A percentile compares a stretch with the other conserved stretches of the same genome.
Evolutionary conservation across 2,888 invertebrate species (phyloP).

Genomic region (Andrena hattorfiana): DNA sequence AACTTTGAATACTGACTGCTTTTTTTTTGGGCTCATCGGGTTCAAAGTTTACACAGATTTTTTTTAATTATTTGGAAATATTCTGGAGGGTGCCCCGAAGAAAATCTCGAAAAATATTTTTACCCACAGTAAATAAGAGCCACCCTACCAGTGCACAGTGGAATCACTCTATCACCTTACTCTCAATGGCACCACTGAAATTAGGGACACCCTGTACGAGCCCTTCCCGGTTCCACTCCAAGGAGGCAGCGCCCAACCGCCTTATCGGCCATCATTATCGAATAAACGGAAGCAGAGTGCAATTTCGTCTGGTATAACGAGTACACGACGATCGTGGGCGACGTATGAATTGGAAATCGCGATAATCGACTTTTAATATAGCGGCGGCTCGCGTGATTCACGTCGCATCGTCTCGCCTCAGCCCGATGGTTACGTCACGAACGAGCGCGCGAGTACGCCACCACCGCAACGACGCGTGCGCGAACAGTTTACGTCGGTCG

Average conservation of each 20-base stretch:
- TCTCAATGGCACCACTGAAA: too few species aligned
- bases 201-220: too few species aligned
- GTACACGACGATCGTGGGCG: conserved; percentile 4
- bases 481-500: conserved; percentile 18
- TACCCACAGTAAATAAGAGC: too few species aligned
- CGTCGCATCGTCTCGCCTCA: neutral
- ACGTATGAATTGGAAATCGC: conserved; percentile 31
- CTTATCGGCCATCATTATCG: conserved; percentile 17
- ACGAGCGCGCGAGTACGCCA: conserved; percentile 5
- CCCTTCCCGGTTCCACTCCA: too few species aligned
- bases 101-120: too few species aligned
- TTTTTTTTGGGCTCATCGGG: too few species aligned
- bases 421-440: conserved; percentile 37
- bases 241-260: neutral
- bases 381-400: conserved; percentile 47
- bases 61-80: too few species aligned
- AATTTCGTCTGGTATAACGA: conserved; percentile 6
- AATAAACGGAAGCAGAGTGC: neutral
- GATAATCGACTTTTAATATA: conserved; percentile 58
- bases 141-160: too few species aligned
- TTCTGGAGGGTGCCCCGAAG: too few species aligned
- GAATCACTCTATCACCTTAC: too few species aligned
- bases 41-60: too few species aligned
- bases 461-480: conserved; percentile 2
- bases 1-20: too few species aligned